phyloP scores from a whole-genome alignment of 2,888 invertebrate genomes.

The Alloplasta piceator region DNA sequence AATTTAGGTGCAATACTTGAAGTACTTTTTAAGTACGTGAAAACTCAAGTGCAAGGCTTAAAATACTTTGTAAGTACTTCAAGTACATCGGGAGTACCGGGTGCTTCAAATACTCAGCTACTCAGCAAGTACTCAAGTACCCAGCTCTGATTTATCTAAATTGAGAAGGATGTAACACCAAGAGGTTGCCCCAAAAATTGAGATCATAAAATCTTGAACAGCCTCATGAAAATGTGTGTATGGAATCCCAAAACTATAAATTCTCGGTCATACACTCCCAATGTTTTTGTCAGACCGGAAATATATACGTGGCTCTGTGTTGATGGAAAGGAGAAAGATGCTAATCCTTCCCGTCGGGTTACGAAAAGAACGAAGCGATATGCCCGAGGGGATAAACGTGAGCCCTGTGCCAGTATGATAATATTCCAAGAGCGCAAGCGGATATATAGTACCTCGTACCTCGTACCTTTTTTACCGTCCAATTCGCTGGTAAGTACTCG shows the following conservation, averaged over 20 bases:
- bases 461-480: constrained; percentile 57
- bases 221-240: no score
- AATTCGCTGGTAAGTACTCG: constrained; percentile 15
- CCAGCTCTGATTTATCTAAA: no score
- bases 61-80: no score
- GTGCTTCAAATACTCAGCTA: no score
- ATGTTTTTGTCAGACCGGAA: constrained; percentile 50
- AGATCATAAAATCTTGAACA: no score
- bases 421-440: constrained; percentile 75
- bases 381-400: constrained; percentile 79
- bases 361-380: constrained; percentile 75
- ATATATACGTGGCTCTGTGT: constrained; percentile 62
- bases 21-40: no score
- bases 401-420: constrained; percentile 81
- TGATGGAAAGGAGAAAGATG: constrained; percentile 76
- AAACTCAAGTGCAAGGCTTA: no score
- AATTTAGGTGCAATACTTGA: no score
- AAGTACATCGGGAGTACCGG: no score
- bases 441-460: constrained; percentile 11
- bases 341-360: constrained; percentile 80
- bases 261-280: constrained; percentile 26
- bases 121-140: no score
- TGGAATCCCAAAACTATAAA: constrained; percentile 12
- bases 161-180: no score
- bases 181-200: no score